Evolutionary conservation across 1,140 invertebrate species (phyloP).

Genomic region (Microplitis mediator): DNA sequence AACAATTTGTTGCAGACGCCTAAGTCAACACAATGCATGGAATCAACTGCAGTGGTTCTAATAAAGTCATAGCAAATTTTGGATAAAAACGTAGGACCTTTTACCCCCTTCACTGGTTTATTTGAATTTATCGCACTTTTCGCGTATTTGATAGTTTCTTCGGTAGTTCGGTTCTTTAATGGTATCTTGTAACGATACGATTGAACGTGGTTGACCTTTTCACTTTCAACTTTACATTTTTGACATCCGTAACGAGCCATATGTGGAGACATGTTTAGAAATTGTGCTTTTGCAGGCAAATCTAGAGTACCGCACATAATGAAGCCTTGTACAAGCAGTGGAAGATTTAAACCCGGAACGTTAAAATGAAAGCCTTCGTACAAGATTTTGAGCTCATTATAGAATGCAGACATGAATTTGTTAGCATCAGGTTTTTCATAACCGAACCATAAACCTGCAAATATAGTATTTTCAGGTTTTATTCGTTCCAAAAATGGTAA

Average conservation of each 20-base stretch:
- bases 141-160: background rate
- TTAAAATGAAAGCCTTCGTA: background rate
- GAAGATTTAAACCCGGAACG: background rate
- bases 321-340: background rate
- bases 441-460: too few species aligned
- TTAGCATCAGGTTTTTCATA: background rate
- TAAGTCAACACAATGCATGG: constrained; percentile 23
- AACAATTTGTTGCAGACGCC: constrained; percentile 25
- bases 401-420: background rate
- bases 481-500: too few species aligned
- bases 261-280: constrained; percentile 1
- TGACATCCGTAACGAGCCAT: background rate
- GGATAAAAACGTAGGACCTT: background rate
- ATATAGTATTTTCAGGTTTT: too few species aligned
- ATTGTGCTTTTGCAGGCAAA: constrained; percentile 16
- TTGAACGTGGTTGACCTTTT: background rate
- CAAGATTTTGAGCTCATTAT: background rate
- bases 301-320: constrained; percentile 13
- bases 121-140: background rate
- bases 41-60: constrained; percentile 10
- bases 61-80: constrained; percentile 15
- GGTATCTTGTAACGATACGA: background rate
- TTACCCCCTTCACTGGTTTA: background rate
- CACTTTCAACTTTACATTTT: background rate
- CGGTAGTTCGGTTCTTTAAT: background rate